A percentile compares a stretch with the other conserved stretches of the same genome.
Conservation (phyloP, 2,888 invertebrate genomes). For the Cancer borealis region DNA sequence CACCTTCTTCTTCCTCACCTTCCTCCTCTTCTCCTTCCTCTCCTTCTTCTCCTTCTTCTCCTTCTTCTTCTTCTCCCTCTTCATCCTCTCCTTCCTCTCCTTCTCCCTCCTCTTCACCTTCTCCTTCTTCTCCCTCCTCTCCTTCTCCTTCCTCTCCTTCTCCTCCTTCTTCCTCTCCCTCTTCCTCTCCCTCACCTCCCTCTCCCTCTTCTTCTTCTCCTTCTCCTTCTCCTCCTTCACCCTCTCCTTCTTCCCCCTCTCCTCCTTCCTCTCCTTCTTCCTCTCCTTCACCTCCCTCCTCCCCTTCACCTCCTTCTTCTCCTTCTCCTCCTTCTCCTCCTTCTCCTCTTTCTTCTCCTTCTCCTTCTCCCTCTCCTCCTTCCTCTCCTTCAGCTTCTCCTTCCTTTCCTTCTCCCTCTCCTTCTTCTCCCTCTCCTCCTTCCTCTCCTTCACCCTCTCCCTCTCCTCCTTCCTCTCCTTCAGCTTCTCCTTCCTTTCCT, state of each 20-base stretch:
- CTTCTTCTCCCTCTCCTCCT: not conserved
- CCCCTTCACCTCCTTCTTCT: not conserved
- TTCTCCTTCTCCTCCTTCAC: slow-evolving; percentile 39
- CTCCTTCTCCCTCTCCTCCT: slow-evolving; percentile 42
- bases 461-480: not conserved
- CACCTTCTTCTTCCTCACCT: slow-evolving; percentile 42
- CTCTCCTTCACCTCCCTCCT: not conserved
- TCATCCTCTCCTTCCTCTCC: slow-evolving; percentile 5
- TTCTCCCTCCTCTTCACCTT: not conserved
- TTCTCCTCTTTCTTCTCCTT: not conserved
- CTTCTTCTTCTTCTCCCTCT: slow-evolving; percentile 11
- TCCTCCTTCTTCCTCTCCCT: not conserved
- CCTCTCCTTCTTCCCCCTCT: slow-evolving; percentile 1
- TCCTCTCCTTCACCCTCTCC: not conserved
- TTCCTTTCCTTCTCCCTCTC: slow-evolving; percentile 43
- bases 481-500: no score
- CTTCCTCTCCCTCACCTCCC: not conserved
- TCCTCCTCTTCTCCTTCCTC: slow-evolving; percentile 11
- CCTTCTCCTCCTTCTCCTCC: slow-evolving; percentile 10
- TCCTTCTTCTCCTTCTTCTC: not conserved
- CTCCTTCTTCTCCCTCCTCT: slow-evolving; percentile 15
- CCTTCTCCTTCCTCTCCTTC: not conserved
- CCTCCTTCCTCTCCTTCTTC: slow-evolving; percentile 44
- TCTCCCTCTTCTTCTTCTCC: not conserved
- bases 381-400: slow-evolving; percentile 23